Evolutionary conservation across 2,797 vertebrate genomes (phyloP), one percentile per base, ranked within the genome.

Genomic region (Pseudochaenichthys georgianus): DNA sequence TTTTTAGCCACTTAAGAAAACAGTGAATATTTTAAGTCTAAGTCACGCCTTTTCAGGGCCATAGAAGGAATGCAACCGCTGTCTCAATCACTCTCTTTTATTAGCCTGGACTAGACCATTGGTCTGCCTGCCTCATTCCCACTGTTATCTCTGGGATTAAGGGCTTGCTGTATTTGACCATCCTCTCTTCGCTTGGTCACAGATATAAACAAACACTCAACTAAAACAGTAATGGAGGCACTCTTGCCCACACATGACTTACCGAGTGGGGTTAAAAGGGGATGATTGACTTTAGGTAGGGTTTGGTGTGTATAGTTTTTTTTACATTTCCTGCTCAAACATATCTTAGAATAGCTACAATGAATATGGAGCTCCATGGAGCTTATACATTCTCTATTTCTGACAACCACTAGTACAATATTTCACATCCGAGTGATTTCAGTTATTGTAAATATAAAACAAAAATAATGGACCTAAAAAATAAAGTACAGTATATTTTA

Each of bases 121-220:
- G 82, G 78, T 89, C 86, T 85, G 86, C 66, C 81, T 76, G 81
- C 73, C 70, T 87, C 89, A 90, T 88, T 89, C 89, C 87, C 74
- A 64, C 62, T 85, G 88, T 93, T 92, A 95, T 94, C 93, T 92
- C 82, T 21, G 70, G 92, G 92, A 91, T 95, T 95, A 94, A 93
- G 87, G 80, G 88, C 90, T 92, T 73, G 73, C 80, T 64, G 77
- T 80, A 75, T 82, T 80, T 85, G 68, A 82, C 81, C 78, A 80
- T 64, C 64, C 76, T 77, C 81, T 82, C 65, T 73, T 69, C 59
- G 55, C 84, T 83, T 86, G 75, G 82, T 83, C 87, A 88, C 74
- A 78, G 52, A 83, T 76, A 84, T 70, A 82, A 89, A 86, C 85
- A 89, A 88, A 86, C 67, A 75, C 77, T 66, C 64, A 70, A 71